Evolutionary conservation across 2,113 vertebrate species (phyloP), one percentile per base, ranked within the genome.

Genomic region (Corydoras maculifer): DNA sequence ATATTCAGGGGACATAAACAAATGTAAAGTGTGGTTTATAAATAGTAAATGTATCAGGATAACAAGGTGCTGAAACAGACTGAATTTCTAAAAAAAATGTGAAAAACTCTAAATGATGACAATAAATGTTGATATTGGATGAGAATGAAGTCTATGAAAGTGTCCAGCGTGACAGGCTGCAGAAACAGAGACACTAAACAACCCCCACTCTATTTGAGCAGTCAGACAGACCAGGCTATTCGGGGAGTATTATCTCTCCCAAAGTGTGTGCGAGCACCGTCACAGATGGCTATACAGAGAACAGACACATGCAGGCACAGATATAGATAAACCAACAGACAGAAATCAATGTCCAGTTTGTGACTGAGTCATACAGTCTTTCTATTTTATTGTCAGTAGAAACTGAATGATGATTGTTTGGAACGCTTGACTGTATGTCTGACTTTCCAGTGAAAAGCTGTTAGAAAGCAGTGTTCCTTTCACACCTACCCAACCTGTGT

Each of bases 211-310:
- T 74, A 74, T 83, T 79, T 65, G 76, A 83, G 83, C 81, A 77
- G 77, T 81, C 81, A 85, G 86, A 84, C 84, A 82, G 77, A 81
- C 79, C 72, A 80, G 82, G 82, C 76, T 81, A 87, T 82, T 80
- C 79, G 75, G 78, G 84, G 82, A 83, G 84, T 79, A 84, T 88
- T 88, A 88, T 87, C 84, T 83, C 81, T 72, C 80, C 73, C 75
- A 82, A 78, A 78, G 69, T 57, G 58, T 65, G 80, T 82, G 79
- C 79, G 81, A 76, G 80, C 73, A 83, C 80, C 79, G 74, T 75
- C 62, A 78, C 69, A 65, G 58, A 80, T 59, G 49, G 73, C 75
- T 78, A 78, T 68, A 72, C 74, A 29, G 61, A 69, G 68, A 74
- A 62, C 75, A 82, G 78, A 86, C 81, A 84, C 76, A 82, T 50